Evolutionary conservation across 2,797 vertebrate species (phyloP).

Genomic region (Xiphophorus birchmanni): DNA sequence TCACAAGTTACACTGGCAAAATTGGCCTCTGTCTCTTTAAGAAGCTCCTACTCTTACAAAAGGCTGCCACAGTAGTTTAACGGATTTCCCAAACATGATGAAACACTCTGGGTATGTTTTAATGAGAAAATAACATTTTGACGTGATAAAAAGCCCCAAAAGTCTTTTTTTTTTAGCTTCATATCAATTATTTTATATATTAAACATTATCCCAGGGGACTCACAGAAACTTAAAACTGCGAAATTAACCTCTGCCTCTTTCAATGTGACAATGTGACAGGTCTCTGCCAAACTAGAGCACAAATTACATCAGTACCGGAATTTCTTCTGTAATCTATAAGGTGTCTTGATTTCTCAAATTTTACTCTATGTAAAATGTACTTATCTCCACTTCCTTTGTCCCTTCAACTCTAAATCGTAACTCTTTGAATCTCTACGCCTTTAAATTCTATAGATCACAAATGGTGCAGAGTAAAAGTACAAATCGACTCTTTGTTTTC

Average conservation of each 20-base stretch:
- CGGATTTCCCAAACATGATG: too few species aligned
- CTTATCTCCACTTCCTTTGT: background rate
- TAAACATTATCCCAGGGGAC: background rate
- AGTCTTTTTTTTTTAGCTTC: too few species aligned
- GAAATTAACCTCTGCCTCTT: too few species aligned
- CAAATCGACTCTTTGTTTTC: constrained; percentile 8
- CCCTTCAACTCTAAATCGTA: background rate
- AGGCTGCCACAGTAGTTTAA: too few species aligned
- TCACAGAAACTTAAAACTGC: background rate
- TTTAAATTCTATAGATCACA: background rate
- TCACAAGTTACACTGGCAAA: background rate
- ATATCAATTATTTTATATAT: background rate
- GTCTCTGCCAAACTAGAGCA: constrained; percentile 44
- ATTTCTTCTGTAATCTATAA: background rate
- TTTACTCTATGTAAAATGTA: background rate
- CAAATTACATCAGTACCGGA: background rate
- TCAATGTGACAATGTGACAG: constrained; percentile 36
- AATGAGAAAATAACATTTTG: too few species aligned
- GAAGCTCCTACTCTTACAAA: too few species aligned
- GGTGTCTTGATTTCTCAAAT: constrained; percentile 1
- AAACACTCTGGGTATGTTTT: too few species aligned
- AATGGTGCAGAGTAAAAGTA: background rate
- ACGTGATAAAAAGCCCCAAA: too few species aligned
- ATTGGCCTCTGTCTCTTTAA: too few species aligned
- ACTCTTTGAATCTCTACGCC: background rate